Evolutionary conservation across 2,113 vertebrate genomes (phyloP), one percentile per base, ranked within the genome.

Genomic region (Eupsittula cactorum): DNA sequence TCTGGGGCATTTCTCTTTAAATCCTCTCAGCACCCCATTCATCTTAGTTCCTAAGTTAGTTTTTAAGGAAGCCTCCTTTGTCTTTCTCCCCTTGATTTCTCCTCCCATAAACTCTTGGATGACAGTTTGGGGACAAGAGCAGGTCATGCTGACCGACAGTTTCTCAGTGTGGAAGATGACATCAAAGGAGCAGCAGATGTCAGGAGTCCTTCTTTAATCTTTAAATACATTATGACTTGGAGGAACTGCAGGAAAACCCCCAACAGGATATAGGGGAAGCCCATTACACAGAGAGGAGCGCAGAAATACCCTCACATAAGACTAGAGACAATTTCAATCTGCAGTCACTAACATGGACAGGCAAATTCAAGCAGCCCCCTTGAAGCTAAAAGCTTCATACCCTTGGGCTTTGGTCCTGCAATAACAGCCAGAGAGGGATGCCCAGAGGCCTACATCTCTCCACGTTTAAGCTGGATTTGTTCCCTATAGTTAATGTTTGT

Each of bases 131-230:
- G 73, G 31, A 27, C 44, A 77, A 68, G 44, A 33, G 13, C 3
- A 1, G 20, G 28, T 33, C 2, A 6, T 55, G 59, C 47, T 3
- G 6, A 64, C 5, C 1, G 1, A 5, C 27, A 35, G 53, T 27
- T 86, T 63, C 88, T 75, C 10, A 3, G 27, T 1, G 2, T 62
- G 46, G 35, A 52, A 52, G 10, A 35, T 53, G 27, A 13, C 35
- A 74, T 68, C 19, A 74, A 18, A 78, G 53, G 9, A 70, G 24
- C 5, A 67, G 29, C 37, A 82, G 59, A 63, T 44, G 17, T 35
- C 53, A 63, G 24, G 64, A 33, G 37, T 39, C 41, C 35, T 57
- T 74, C 41, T 64, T 63, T 64, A 19, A 44, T 37, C n/a, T 69
- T 53, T 52, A 55, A 75, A 62, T 9, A 1, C 2, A 1, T 3